These are phyloP conservation scores for Hemicordylus capensis DNA, from an alignment of 2,113 vertebrate species.

Conservation along the genomic window DNA sequence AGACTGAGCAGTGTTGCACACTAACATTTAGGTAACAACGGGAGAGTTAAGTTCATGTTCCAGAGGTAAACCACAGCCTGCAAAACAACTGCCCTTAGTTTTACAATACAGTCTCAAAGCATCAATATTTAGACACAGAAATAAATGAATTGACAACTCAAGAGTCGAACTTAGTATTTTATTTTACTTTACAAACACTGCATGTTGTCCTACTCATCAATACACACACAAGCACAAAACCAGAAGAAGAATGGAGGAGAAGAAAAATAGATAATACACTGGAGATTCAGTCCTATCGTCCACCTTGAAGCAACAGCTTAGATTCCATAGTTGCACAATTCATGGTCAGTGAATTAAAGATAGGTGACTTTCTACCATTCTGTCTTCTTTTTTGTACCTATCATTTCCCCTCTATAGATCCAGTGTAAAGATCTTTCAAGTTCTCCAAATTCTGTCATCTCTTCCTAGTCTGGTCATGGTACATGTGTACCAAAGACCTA, in stretches of 20 bases:
- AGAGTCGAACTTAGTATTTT: not conserved
- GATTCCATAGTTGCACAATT: not conserved
- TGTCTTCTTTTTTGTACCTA: not conserved
- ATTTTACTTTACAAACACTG: not conserved
- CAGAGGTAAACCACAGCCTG: not conserved
- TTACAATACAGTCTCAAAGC: not conserved
- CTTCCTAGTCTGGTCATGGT: not conserved
- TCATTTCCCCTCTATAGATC: no score
- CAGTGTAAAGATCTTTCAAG: not conserved
- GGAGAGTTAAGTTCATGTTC: not conserved
- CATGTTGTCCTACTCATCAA: not conserved
- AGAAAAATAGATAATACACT: not conserved
- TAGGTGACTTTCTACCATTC: not conserved
- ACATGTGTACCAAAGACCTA: not conserved
- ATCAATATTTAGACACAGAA: not conserved
- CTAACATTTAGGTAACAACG: not conserved
- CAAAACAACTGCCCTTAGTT: not conserved
- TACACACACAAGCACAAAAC: not conserved
- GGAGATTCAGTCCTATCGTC: no score
- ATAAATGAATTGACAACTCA: not conserved
- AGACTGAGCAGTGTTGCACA: conserved; percentile 27
- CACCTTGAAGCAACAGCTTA: not conserved
- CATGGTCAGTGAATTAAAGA: not conserved
- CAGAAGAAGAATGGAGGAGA: not conserved
- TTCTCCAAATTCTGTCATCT: no score